A percentile compares a stretch with the other conserved stretches of the same genome.
phyloP scores from a whole-genome alignment of 1,140 invertebrate species.

The Coenobita brevimanus region DNA sequence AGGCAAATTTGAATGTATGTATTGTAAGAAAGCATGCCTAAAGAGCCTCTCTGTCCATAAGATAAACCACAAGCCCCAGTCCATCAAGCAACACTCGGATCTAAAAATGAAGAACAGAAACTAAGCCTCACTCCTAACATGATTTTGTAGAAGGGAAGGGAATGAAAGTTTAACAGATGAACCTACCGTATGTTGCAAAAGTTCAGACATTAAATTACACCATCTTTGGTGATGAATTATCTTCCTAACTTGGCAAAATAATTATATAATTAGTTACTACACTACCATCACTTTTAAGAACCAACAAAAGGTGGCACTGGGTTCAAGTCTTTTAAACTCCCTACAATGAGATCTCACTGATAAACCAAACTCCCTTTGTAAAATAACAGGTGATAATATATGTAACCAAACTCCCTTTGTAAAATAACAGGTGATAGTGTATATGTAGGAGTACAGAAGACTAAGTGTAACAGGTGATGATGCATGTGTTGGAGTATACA shows the following conservation, averaged over 20 bases:
- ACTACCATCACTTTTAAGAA: conserved; percentile 55
- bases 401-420: conserved; percentile 63
- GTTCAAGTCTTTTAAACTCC: conserved; percentile 59
- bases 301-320: conserved; percentile 65
- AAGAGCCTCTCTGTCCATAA: conserved; percentile 33
- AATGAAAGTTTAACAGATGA: conserved; percentile 59
- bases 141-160: conserved; percentile 56
- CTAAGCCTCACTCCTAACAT: conserved; percentile 61
- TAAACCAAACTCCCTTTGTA: conserved; percentile 61
- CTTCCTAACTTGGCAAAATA: conserved; percentile 60
- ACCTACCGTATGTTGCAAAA: conserved; percentile 54
- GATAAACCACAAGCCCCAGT: conserved; percentile 54
- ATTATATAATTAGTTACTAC: conserved; percentile 37
- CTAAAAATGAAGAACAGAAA: conserved; percentile 25
- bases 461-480: too few relatives aligned
- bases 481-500: too few relatives aligned
- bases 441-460: too few relatives aligned
- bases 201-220: conserved; percentile 56
- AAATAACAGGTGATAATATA: conserved; percentile 46
- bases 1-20: conserved; percentile 30
- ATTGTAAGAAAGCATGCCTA: conserved; percentile 26
- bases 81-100: conserved; percentile 43
- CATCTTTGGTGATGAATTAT: conserved; percentile 62
- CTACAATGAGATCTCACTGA: conserved; percentile 62
- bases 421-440: conserved; percentile 40